A percentile compares a stretch with the other conserved stretches of the same genome.
These are phyloP conservation scores for Aurelia coerulea DNA, from an alignment of 30 jellyfish, hydroid and myxozoan species.

Conservation along the genomic window DNA sequence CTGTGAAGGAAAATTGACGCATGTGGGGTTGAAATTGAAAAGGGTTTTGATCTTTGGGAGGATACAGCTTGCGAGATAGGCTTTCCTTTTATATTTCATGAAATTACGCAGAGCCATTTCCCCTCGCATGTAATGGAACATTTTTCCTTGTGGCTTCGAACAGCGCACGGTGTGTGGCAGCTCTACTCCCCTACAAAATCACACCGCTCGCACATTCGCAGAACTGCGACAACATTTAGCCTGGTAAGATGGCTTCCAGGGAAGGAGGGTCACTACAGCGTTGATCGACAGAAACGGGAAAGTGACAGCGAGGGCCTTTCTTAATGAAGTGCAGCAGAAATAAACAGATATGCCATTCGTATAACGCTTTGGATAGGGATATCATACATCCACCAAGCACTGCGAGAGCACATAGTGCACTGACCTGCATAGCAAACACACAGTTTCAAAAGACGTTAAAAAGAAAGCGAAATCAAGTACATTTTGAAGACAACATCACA, in stretches of 20 bases:
- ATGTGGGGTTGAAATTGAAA: too few relatives aligned
- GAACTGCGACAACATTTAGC: slow-evolving; percentile 65
- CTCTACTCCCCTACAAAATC: slow-evolving; percentile 36
- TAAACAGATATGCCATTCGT: neutral
- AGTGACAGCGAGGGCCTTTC: slow-evolving; percentile 18
- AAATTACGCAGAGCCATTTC: slow-evolving; percentile 21
- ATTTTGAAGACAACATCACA: neutral
- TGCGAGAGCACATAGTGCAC: too few relatives aligned
- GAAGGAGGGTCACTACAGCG: slow-evolving; percentile 57
- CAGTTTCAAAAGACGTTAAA: neutral
- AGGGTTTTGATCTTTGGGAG: too few relatives aligned
- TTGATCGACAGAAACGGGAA: slow-evolving; percentile 74
- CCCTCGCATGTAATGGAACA: slow-evolving; percentile 39
- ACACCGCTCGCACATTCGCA: slow-evolving; percentile 55
- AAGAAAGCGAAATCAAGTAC: too few relatives aligned
- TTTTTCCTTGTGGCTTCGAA: slow-evolving; percentile 33
- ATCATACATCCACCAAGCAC: too few relatives aligned
- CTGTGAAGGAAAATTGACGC: too few relatives aligned
- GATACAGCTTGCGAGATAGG: too few relatives aligned
- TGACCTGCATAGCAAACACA: neutral
- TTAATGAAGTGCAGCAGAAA: neutral
- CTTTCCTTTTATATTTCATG: too few relatives aligned
- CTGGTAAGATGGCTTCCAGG: slow-evolving; percentile 76
- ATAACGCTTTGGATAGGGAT: too few relatives aligned
- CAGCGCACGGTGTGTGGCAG: slow-evolving; percentile 72